Base-by-base conservation (phyloP, 1,140 invertebrate genomes). In the Drosophila prosaltans region DNA sequence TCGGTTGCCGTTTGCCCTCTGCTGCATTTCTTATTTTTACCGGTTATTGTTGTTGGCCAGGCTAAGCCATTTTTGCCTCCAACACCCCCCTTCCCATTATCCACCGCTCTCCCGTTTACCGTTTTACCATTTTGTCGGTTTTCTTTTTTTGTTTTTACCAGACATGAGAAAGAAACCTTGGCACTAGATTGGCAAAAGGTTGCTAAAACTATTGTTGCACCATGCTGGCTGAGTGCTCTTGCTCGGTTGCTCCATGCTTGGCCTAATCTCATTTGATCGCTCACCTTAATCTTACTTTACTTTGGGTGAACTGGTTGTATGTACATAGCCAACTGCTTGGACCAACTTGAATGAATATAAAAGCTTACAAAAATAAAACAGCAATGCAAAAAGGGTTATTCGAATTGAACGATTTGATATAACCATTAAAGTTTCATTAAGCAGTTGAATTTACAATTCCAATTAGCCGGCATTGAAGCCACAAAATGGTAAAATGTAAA, bases 1-100 rank as follows among this genome's bases (percentile, higher is more conserved):
- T 51, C 21, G 45, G 45, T 51, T 48, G 45, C n/a, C 9, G 9
- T 40, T 39, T 51, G 9, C n/a, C 9, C 39, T 40, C 28, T 51
- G 9, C 58, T 71, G 39, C 10, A 39, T 16, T 16, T 66, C 24
- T 26, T 51, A 59, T 40, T 21, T 8, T 32, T 26, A n/a, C 36
- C 36, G 28, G 28, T 30, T 30, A 39, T 39, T 45, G 43, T 45
- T 51, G 45, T 51, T 51, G 45, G 45, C 24, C 21, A 24, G 9
- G 21, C 45, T 51, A 21, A 26, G 45, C 45, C 45, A 2, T 51
- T 51, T 51, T 48, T 24, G 21, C 21, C 21, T 26, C 21, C n/a
- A 8, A 10, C 45, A 5, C 43, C 2, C 43, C 3, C 5, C 45
- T 8, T 6, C 5, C 45, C 45, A n/a, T 16, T 21, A 2, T n/a